A percentile compares a stretch with the other conserved stretches of the same genome.
Conservation (phyloP, 2,113 vertebrate genomes). For the Archocentrus centrarchus region DNA sequence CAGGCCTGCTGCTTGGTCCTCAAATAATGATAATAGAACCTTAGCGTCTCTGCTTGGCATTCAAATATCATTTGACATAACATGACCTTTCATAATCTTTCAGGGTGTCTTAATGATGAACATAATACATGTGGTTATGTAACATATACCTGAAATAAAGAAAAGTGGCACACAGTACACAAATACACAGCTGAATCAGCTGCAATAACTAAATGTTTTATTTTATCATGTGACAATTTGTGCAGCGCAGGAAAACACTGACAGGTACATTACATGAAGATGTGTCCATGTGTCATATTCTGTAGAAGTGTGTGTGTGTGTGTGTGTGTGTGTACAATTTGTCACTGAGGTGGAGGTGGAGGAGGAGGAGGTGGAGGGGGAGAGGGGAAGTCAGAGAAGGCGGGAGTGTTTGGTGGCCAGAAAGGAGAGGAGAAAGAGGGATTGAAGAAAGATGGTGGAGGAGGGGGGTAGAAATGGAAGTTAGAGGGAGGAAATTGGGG, state of each 20-base stretch:
- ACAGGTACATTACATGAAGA: neutral
- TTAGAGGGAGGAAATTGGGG: constrained; percentile 39
- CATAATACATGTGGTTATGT: neutral
- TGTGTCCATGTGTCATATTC: neutral
- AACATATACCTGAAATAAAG: neutral
- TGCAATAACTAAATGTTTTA: neutral
- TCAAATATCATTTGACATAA: neutral
- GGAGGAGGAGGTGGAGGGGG: constrained; percentile 42
- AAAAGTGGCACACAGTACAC: neutral
- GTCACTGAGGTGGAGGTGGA: constrained; percentile 56
- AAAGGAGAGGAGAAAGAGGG: constrained; percentile 51
- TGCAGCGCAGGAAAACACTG: neutral
- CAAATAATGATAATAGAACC: too few relatives aligned
- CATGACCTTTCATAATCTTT: neutral
- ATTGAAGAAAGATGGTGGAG: constrained; percentile 56
- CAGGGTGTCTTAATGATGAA: neutral
- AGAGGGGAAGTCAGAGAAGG: constrained; percentile 47
- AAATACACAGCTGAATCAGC: neutral
- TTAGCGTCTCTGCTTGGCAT: too few relatives aligned
- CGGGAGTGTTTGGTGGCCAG: constrained; percentile 52
- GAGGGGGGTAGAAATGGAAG: constrained; percentile 60
- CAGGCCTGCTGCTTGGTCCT: too few relatives aligned
- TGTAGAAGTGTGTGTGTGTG: too few relatives aligned
- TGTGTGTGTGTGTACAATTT: neutral
- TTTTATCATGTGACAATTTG: neutral